A percentile compares a stretch with the other conserved stretches of the same genome.
These are phyloP conservation scores for Thecocarcelia acutangulata DNA, from an alignment of 2,888 invertebrate species.

Conservation along the genomic window DNA sequence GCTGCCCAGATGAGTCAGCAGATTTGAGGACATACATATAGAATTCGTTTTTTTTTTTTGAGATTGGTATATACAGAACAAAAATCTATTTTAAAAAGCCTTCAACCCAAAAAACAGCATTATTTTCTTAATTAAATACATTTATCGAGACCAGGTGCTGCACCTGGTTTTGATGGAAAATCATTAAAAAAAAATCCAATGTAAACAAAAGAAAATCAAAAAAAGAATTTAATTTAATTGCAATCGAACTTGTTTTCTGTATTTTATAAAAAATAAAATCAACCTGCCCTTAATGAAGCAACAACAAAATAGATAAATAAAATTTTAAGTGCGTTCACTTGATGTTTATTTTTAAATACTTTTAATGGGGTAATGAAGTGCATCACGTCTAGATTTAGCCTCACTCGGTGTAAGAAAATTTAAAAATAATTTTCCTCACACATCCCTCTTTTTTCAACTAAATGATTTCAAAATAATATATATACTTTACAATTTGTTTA, in stretches of 20 bases:
- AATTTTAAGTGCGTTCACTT: constrained; percentile 33
- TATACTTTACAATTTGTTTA: constrained; percentile 9
- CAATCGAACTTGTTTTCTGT: background rate
- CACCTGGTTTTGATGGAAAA: background rate
- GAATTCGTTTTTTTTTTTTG: no score
- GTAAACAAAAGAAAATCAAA: constrained; percentile 1
- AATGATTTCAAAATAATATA: background rate
- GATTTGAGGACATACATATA: background rate
- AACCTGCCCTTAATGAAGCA: constrained; percentile 14
- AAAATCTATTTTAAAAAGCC: no score
- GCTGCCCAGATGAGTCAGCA: background rate
- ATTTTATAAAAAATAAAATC: background rate
- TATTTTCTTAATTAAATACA: background rate
- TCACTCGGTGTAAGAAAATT: constrained; percentile 15
- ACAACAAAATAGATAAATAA: background rate
- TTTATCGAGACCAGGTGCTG: background rate
- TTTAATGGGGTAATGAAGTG: constrained; percentile 50
- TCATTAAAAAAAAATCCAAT: background rate
- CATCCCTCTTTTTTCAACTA: constrained; percentile 6
- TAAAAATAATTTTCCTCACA: constrained; percentile 16
- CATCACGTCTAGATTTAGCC: constrained; percentile 48
- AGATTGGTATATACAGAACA: no score
- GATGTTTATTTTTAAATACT: constrained; percentile 30
- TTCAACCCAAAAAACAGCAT: no score
- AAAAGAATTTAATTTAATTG: constrained; percentile 4